Base-by-base conservation (phyloP, 2,797 vertebrate genomes). In the Australoheros facetus region DNA sequence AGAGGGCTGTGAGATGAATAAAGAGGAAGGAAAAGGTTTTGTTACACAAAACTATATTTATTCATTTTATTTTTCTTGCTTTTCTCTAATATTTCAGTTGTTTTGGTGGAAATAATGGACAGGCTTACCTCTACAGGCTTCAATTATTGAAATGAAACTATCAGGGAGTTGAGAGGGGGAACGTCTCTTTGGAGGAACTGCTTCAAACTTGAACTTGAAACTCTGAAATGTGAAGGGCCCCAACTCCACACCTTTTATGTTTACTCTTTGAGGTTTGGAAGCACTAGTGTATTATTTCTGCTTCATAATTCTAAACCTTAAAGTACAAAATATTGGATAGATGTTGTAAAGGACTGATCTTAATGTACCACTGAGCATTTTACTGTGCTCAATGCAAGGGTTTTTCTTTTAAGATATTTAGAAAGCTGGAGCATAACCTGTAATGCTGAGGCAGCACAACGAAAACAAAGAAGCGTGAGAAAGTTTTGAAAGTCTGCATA, bases 391-490 rank as follows among this genome's bases (percentile, higher is more conserved):
- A 30, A 30, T 30, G 28, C 28, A 30, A 30, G 28, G 28, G 28
- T 30, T 30, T 30, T 30, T 30, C 28, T 30, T 30, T 30, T 17
- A 30, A 56, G 26, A 73, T 54, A 80, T 77, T 79, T 45, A 75
- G 42, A 79, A 39, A 73, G 51, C 11, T 3, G 3, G 23, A n/a
- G 45, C 64, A 84, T 71, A 80, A 70, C 7, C 57, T 64, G 55
- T 10, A 23, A 64, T 78, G 79, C 74, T 60, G 77, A 84, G 45
- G 21, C 51, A 28, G 79, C 78, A 0, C 26, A 85, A 73, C 6
- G 2, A 51, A 54, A 74, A 70, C 32, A 5, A 21, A 3, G 59
- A 21, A 21, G 26, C 5, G 26, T 16, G 7, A n/a, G n/a, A 34
- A 56, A 10, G 55, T 69, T 81, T 75, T 56, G 16, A 17, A 57